Conservation (phyloP, 1,140 invertebrate genomes). For the Drosophila pallidifrons region DNA sequence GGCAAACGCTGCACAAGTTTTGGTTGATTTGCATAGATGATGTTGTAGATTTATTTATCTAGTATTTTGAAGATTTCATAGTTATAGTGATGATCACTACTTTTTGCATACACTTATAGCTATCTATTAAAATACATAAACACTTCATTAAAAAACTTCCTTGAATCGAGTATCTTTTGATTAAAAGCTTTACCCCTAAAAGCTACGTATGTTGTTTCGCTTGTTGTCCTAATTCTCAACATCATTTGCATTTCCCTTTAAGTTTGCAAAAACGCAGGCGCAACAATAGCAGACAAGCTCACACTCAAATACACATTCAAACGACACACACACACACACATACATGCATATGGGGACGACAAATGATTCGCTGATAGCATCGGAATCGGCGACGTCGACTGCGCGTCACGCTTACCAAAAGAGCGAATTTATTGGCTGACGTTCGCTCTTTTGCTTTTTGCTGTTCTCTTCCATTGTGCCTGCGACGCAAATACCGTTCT, state of each 20-base stretch:
- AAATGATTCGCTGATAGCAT: constrained; percentile 29
- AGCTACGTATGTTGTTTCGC: constrained; percentile 5
- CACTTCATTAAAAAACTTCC: no score
- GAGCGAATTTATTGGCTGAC: constrained; percentile 26
- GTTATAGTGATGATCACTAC: not conserved
- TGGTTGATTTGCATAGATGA: constrained; percentile 4
- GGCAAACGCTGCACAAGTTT: not conserved
- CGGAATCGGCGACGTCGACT: constrained; percentile 15
- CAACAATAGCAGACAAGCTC: constrained; percentile 12
- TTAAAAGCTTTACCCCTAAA: not conserved
- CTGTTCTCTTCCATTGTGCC: constrained; percentile 50
- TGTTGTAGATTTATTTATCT: not conserved
- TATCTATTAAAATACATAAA: no score
- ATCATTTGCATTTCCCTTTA: constrained; percentile 1
- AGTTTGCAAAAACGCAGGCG: constrained; percentile 35
- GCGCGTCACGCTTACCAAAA: constrained; percentile 27
- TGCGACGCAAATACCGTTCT: constrained; percentile 81
- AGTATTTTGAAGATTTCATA: not conserved
- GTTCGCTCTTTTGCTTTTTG: constrained; percentile 23
- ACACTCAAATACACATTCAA: constrained; percentile 6
- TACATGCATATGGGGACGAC: not conserved
- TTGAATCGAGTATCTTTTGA: not conserved
- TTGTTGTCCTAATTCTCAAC: constrained; percentile 47
- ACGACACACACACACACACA: not conserved
- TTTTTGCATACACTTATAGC: no score